Evolutionary conservation across 2,888 invertebrate genomes (phyloP), one percentile per base, ranked within the genome.

Genomic region (Pammene fasciana): DNA sequence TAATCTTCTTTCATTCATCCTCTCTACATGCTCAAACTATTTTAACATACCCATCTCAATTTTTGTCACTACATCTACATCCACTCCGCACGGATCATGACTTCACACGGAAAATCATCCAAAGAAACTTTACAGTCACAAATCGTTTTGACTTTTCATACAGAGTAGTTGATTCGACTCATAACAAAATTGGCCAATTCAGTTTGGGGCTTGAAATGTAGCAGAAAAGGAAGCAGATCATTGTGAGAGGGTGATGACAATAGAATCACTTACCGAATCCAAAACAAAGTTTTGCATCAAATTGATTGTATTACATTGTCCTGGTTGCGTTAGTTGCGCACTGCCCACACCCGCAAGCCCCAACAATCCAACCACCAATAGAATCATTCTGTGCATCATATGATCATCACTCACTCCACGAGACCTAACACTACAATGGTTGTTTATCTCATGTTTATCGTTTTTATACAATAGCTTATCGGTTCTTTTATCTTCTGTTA

Each of bases 391-490:
- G 13, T n/a, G 2, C 65, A 65, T 70, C 65, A 52, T 65, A 14
- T 45, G 50, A 68, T 54, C 68, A 65, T 60, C 52, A 70, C 59
- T 41, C 75, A 67, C 67, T 7, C 70, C 79, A 82, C 83, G 77
- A 78, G 73, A 76, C 73, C 78, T 77, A 72, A 74, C 76, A 79
- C 79, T 79, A 72, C 83, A 87, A 82, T 86, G 82, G 65, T 74
- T 45, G 50, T 75, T 74, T 77, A 79, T 82, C 79, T 76, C 16
- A 48, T 0, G 41, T 68, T 76, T 80, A 78, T 79, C 78, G 76
- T 76, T 78, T 83, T 81, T 85, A 85, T 84, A 84, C 74, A 73
- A 80, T 76, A 82, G 79, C 79, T 85, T 86, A 86, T 87, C 86
- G 66, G 26, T n/a, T 2, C 26, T 52, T 50, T 68, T 70, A 72